Base-by-base conservation (phyloP, 2,888 invertebrate genomes). In the Trissolcus brochymenae region DNA sequence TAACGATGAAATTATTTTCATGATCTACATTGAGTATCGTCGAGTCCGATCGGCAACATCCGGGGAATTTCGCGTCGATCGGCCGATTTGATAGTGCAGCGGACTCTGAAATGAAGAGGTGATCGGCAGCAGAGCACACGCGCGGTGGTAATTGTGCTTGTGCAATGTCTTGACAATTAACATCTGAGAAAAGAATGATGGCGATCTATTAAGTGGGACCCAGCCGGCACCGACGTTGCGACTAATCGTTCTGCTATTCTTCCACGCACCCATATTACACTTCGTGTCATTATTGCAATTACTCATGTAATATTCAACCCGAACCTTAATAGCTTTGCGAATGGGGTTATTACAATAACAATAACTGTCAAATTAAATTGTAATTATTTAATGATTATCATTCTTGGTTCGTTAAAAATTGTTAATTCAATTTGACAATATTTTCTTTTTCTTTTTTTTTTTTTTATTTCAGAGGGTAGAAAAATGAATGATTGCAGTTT, bases 101-200 rank as follows among this genome's bases (percentile, higher is more conserved):
- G 19, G 40, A 4, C n/a, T 1, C 51, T 13, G 19, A 51, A 70
- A 62, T 62, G 19, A 50, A 70, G 62, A 62, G 17, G 17, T 64
- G 51, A 25, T 25, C 53, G 40, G 65, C 64, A 50, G 54, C 66
- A 61, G 68, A 80, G 79, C 60, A 79, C 61, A 61, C 66, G 40
- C 49, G 75, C 71, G 60, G 66, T 79, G 80, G 81, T 85, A 86
- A 86, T 87, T 85, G 82, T 81, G 75, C 81, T 86, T 87, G 83
- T 82, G 85, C 84, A 87, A 87, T 80, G 78, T 80, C 79, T 82
- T 83, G 82, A 82, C 84, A 86, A 87, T 87, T 87, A 87, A 82
- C 84, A 78, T 75, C 71, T 72, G 81, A 67, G 75, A 62, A 73
- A 72, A 77, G 78, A 78, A 81, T 81, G 82, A 83, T 81, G 73